These are phyloP conservation scores for Scelioninae gen. 2 DNA, from an alignment of 2,888 invertebrate genomes.

Conservation along the genomic window DNA sequence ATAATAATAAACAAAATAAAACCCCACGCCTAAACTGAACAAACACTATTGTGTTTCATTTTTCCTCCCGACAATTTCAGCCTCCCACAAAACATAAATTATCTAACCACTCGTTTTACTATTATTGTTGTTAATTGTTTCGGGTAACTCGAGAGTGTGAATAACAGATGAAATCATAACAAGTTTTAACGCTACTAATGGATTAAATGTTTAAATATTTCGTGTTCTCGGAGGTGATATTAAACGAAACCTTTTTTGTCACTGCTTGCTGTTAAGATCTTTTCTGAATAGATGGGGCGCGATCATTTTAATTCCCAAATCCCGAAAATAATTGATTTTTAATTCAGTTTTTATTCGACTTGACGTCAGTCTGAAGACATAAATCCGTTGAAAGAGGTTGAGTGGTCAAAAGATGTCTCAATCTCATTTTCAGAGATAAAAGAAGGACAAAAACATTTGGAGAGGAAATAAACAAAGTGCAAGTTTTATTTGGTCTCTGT, in stretches of 20 bases:
- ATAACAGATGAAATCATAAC: slow-evolving; percentile 42
- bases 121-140: slow-evolving; percentile 29
- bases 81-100: slow-evolving; percentile 15
- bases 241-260: slow-evolving; percentile 20
- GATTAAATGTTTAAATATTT: slow-evolving; percentile 36
- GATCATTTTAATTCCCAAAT: slow-evolving; percentile 31
- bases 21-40: too few relatives aligned
- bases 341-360: slow-evolving; percentile 26
- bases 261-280: too few relatives aligned
- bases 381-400: too few relatives aligned
- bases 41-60: background rate
- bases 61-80: background rate
- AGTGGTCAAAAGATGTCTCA: too few relatives aligned
- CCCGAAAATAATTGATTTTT: slow-evolving; percentile 19
- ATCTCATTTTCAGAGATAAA: slow-evolving; percentile 20
- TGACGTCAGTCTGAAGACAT: too few relatives aligned
- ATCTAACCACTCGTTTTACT: slow-evolving; percentile 3
- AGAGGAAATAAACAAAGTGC: slow-evolving; percentile 7
- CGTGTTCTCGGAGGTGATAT: slow-evolving; percentile 33
- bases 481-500: too few relatives aligned
- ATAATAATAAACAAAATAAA: too few relatives aligned
- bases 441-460: slow-evolving; percentile 4
- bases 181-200: slow-evolving; percentile 41
- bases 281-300: too few relatives aligned
- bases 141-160: slow-evolving; percentile 29